These are phyloP conservation scores for Azorinus chamasolen DNA, from an alignment of 2,888 invertebrate genomes.

Conservation along the genomic window DNA sequence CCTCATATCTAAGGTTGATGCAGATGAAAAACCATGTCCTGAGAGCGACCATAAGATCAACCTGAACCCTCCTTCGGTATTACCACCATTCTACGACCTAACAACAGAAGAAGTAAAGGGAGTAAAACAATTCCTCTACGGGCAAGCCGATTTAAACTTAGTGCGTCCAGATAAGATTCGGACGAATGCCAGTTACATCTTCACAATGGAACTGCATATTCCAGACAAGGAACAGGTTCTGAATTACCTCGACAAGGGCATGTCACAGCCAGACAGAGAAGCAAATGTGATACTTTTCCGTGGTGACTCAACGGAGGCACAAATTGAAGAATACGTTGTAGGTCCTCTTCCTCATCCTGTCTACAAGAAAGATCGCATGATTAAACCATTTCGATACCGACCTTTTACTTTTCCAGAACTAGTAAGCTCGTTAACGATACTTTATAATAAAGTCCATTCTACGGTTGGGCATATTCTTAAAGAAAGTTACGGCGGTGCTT, in stretches of 20 bases:
- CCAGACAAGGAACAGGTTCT: constrained; percentile 32
- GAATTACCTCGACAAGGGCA: constrained; percentile 18
- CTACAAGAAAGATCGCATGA: constrained; percentile 36
- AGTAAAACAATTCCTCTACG: constrained; percentile 45
- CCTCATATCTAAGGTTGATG: neutral
- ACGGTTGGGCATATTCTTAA: constrained; percentile 66
- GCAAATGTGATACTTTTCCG: constrained; percentile 72
- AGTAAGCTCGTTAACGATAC: neutral
- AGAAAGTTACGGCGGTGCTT: constrained; percentile 69
- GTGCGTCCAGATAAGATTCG: constrained; percentile 30
- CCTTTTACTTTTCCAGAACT: constrained; percentile 61
- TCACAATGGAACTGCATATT: constrained; percentile 39
- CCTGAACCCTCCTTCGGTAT: constrained; percentile 44
- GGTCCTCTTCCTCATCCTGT: constrained; percentile 69
- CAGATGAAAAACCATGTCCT: neutral
- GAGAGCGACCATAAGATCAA: constrained; percentile 13
- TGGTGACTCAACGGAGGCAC: constrained; percentile 65
- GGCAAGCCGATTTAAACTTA: constrained; percentile 46
- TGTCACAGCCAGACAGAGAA: constrained; percentile 64
- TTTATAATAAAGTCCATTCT: constrained; percentile 33
- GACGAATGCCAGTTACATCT: constrained; percentile 49
- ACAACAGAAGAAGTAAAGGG: constrained; percentile 44
- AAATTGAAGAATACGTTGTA: constrained; percentile 73
- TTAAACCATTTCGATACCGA: constrained; percentile 66
- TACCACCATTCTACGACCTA: constrained; percentile 60